Conservation (phyloP, 2,797 vertebrate species). For the Streptopelia turtur region DNA sequence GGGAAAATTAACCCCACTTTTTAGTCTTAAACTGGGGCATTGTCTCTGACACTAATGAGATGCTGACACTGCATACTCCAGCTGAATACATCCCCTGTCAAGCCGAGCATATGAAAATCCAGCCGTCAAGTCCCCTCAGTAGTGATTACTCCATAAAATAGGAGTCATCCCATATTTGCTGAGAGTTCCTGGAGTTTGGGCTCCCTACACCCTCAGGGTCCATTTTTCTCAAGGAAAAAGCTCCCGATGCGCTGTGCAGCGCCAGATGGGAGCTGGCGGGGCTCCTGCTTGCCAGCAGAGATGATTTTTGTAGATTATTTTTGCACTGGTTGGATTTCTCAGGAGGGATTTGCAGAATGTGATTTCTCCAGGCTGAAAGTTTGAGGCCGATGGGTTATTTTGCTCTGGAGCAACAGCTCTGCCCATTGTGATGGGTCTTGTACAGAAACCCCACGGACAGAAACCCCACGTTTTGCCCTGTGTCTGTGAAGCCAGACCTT, state of each 20-base stretch:
- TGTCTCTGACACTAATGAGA: slow-evolving; percentile 49
- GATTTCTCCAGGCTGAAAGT: not conserved
- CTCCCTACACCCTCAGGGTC: accelerated
- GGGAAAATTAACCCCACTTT: not conserved
- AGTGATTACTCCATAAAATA: not conserved
- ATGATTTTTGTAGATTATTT: no score
- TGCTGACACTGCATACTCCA: slow-evolving; percentile 46
- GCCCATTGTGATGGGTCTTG: not conserved
- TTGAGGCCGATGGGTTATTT: not conserved
- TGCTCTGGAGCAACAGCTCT: not conserved
- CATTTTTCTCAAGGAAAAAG: not conserved
- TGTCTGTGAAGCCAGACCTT: not conserved
- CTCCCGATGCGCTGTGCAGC: no score
- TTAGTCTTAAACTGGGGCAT: slow-evolving; percentile 2
- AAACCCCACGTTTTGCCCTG: not conserved
- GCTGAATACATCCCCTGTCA: slow-evolving; percentile 54
- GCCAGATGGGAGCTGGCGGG: not conserved
- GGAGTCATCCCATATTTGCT: not conserved
- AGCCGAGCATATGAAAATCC: slow-evolving; percentile 20
- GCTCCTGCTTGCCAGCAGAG: not conserved
- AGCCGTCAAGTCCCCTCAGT: not conserved
- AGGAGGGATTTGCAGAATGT: not conserved
- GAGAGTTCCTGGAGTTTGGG: not conserved
- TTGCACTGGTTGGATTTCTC: not conserved
- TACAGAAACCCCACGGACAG: not conserved